Evolutionary conservation across 2,797 vertebrate species (phyloP), one percentile per base, ranked within the genome.

Genomic region (Rhyacichthys aspro): DNA sequence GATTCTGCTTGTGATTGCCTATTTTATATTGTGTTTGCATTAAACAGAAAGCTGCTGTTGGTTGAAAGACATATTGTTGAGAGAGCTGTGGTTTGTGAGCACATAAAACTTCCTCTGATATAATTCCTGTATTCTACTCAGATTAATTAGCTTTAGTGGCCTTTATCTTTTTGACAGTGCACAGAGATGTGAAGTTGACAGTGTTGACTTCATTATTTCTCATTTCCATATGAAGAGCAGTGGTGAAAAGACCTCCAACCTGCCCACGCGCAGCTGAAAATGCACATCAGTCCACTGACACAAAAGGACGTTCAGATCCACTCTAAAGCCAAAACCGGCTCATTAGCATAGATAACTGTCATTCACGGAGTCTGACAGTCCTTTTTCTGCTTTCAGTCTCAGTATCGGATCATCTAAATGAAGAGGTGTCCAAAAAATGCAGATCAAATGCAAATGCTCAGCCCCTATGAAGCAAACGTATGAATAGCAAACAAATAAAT

Each of bases 171-270:
- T 5, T 69, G 66, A 84, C 82, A 85, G 67, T 67, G 62, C 76
- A 19, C 64, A 72, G 83, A 81, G 78, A 83, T 67, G 73, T 78
- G 67, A 76, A 70, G 71, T 72, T 74, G 75, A 84, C 84, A 75
- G 74, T 72, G 70, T 77, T 74, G 78, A 87, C 82, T 86, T 89
- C 72, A 90, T 91, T 85, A 86, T 67, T 70, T 70, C 82, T 86
- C 75, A 88, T 88, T 88, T 86, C 84, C 84, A 88, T 86, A 74
- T 71, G 68, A 87, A 85, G 65, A 66, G 63, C 55, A 43, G 66
- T 2, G n/a, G 59, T 73, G 72, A 73, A 78, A 72, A 82, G 70
- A 79, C 72, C 82, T 85, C 82, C 81, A 82, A 67, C 80, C 67
- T 79, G 66, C 72, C 63, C 62, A 67, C 74, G 74, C 76, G 78